phyloP scores from a whole-genome alignment of 2,113 vertebrate genomes.

The Panthera uncia region DNA sequence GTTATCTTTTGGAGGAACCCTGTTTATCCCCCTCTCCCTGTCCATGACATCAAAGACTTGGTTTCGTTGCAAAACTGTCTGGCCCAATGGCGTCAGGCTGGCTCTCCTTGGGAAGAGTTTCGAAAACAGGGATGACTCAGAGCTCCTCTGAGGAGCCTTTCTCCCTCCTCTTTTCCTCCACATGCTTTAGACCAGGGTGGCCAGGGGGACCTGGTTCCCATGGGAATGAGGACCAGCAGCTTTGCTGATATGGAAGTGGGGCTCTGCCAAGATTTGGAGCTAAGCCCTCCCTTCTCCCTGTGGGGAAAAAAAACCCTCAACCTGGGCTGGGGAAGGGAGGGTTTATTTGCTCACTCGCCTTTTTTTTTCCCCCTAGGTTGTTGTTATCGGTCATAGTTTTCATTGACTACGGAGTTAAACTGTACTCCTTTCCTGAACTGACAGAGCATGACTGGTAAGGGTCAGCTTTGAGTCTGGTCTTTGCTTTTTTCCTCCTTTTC shows the following conservation, averaged over 20 bases:
- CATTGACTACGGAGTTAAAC: not conserved
- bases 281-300: not conserved
- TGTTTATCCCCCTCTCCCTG: conserved; percentile 61
- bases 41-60: conserved; percentile 78
- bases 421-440: not conserved
- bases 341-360: not conserved
- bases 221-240: conserved; percentile 68
- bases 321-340: not conserved
- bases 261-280: conserved; percentile 71
- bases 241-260: conserved; percentile 67
- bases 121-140: conserved; percentile 71
- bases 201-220: conserved; percentile 71
- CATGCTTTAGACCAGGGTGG: conserved; percentile 25
- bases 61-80: conserved; percentile 59
- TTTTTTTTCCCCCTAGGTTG: too few relatives aligned
- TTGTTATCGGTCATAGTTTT: not conserved
- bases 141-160: conserved; percentile 59
- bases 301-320: not conserved
- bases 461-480: not conserved
- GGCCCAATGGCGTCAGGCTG: not conserved
- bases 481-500: not conserved
- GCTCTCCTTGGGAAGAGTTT: conserved; percentile 64
- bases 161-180: conserved; percentile 60
- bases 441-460: not conserved
- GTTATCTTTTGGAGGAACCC: conserved; percentile 62